These are phyloP conservation scores for Gobio gobio DNA, from an alignment of 2,113 vertebrate genomes.

Conservation along the genomic window DNA sequence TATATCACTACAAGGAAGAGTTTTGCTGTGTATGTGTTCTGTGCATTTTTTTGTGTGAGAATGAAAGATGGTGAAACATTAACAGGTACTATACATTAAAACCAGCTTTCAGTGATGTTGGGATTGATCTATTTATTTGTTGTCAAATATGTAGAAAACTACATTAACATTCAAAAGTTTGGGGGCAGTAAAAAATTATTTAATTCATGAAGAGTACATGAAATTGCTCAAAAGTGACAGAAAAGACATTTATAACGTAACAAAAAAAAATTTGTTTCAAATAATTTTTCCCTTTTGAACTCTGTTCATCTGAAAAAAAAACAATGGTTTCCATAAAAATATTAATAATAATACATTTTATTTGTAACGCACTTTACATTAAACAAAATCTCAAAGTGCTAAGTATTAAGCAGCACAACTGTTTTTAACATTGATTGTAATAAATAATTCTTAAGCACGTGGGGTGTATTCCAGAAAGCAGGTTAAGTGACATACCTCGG, in stretches of 20 bases:
- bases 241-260: background rate
- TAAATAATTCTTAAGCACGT: background rate
- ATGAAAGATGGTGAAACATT: background rate
- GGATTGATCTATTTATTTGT: background rate
- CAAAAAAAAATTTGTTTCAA: background rate
- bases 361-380: too few species aligned
- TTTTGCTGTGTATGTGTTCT: background rate
- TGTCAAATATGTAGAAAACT: background rate
- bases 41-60: slow-evolving; percentile 1
- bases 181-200: background rate
- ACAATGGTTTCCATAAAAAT: background rate
- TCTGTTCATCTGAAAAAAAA: too few species aligned
- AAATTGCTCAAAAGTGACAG: background rate
- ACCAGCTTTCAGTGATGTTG: background rate
- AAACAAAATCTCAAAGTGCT: too few species aligned
- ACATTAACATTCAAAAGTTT: background rate
- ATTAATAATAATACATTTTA: too few species aligned
- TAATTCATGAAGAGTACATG: background rate
- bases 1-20: background rate
- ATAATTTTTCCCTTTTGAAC: background rate
- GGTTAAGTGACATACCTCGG: too few species aligned
- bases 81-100: background rate
- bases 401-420: background rate
- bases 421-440: background rate
- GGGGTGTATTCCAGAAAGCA: too few species aligned